Evolutionary conservation across 2,888 invertebrate species (phyloP).

Genomic region (Megamerina dolium): DNA sequence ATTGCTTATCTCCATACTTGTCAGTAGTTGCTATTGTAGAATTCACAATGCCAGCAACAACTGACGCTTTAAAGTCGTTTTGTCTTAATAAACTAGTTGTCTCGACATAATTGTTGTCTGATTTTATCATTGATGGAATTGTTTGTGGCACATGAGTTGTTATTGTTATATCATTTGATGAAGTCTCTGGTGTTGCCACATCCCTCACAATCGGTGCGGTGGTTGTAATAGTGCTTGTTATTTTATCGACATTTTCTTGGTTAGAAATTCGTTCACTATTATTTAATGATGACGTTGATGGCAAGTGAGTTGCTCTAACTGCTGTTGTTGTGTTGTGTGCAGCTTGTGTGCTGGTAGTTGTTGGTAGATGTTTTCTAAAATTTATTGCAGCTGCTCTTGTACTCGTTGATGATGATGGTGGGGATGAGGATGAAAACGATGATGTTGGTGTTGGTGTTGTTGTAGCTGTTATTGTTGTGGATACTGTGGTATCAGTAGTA

Average conservation of each 20-base stretch:
- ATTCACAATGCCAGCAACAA: too few species aligned
- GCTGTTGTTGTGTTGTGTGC: too few species aligned
- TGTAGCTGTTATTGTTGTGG: slow-evolving; percentile 7
- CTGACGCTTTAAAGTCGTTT: slow-evolving; percentile 22
- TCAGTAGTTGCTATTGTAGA: too few species aligned
- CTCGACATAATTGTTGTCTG: slow-evolving; percentile 25
- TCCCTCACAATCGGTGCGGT: too few species aligned
- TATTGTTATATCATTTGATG: slow-evolving; percentile 6
- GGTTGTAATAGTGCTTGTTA: slow-evolving; percentile 19
- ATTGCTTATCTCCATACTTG: slow-evolving; percentile 1
- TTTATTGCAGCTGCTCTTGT: slow-evolving; percentile 13
- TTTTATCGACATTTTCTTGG: slow-evolving; percentile 15
- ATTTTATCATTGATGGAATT: slow-evolving; percentile 20
- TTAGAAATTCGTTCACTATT: slow-evolving; percentile 9
- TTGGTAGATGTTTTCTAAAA: slow-evolving; percentile 17
- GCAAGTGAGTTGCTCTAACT: slow-evolving; percentile 12
- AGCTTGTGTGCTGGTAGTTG: slow-evolving; percentile 19
- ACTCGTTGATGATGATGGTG: slow-evolving; percentile 9
- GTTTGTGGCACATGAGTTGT: slow-evolving; percentile 14
- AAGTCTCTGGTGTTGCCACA: not conserved
- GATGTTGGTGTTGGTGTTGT: slow-evolving; percentile 16
- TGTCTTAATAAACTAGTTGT: slow-evolving; percentile 22
- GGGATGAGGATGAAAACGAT: too few species aligned
- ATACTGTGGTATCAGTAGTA: slow-evolving; percentile 1
- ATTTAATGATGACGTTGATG: slow-evolving; percentile 16